These are phyloP conservation scores for Mesorhabditis spiculigera DNA, from an alignment of 2,888 invertebrate genomes.

Conservation along the genomic window DNA sequence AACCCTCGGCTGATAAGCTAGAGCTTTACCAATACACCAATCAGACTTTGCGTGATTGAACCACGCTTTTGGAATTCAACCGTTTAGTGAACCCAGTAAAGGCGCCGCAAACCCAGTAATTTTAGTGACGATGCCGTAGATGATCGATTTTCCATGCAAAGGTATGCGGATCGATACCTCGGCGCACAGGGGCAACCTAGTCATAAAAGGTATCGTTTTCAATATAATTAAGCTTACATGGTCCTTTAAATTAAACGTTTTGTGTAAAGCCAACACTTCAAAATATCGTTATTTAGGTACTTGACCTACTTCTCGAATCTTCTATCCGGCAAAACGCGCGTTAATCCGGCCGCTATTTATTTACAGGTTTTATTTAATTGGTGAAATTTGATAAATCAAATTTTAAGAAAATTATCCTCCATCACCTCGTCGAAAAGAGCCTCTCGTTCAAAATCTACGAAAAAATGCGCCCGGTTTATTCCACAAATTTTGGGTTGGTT, in stretches of 20 bases:
- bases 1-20: too few relatives aligned
- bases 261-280: background rate
- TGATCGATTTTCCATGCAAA: conserved; percentile 86
- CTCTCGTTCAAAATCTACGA: conserved; percentile 74
- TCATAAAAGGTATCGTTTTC: conserved; percentile 21
- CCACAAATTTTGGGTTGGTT: conserved; percentile 67
- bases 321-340: conserved; percentile 80
- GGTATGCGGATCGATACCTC: conserved; percentile 80
- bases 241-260: background rate
- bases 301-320: conserved; percentile 86
- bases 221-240: background rate
- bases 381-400: background rate
- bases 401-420: conserved; percentile 16
- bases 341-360: conserved; percentile 81
- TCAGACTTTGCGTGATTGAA: too few relatives aligned
- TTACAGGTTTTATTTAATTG: conserved; percentile 74
- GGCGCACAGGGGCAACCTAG: conserved; percentile 60
- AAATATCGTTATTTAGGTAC: conserved; percentile 69
- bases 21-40: too few relatives aligned
- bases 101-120: conserved; percentile 17
- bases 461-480: conserved; percentile 82
- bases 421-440: conserved; percentile 57
- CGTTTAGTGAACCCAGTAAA: too few relatives aligned
- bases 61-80: too few relatives aligned
- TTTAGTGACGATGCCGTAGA: conserved; percentile 70